Evolutionary conservation across 2,113 vertebrate species (phyloP).

Genomic region (Phalacrocorax aristotelis): DNA sequence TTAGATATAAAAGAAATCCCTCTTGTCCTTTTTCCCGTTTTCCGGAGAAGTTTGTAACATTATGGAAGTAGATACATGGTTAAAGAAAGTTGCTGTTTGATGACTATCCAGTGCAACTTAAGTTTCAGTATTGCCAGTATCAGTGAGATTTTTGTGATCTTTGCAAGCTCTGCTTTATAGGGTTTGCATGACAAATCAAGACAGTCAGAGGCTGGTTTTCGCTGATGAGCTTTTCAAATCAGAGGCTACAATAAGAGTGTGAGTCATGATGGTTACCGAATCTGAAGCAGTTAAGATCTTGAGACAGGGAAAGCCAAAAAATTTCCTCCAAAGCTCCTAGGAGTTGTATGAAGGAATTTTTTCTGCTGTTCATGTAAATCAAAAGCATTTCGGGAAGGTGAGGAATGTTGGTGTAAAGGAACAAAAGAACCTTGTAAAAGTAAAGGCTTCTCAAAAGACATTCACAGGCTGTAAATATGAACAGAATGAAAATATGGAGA

Average conservation of each 20-base stretch:
- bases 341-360: slow-evolving; percentile 4
- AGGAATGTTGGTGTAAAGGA: background rate
- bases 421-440: background rate
- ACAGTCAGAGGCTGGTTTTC: background rate
- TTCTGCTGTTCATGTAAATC: background rate
- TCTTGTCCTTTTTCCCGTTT: background rate
- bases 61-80: background rate
- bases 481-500: background rate
- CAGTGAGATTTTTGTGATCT: background rate
- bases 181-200: slow-evolving; percentile 5
- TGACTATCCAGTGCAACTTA: background rate
- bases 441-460: background rate
- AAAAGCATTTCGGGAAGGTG: background rate
- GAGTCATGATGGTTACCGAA: slow-evolving; percentile 3
- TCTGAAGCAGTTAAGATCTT: slow-evolving; percentile 17
- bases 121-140: background rate
- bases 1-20: background rate
- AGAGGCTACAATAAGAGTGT: background rate
- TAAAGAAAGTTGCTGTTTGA: background rate
- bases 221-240: slow-evolving; percentile 1
- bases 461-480: background rate
- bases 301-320: background rate
- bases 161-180: background rate
- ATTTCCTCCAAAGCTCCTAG: background rate
- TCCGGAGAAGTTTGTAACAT: background rate